phyloP scores from a whole-genome alignment of 2,113 vertebrate genomes.

The Larimichthys crocea region DNA sequence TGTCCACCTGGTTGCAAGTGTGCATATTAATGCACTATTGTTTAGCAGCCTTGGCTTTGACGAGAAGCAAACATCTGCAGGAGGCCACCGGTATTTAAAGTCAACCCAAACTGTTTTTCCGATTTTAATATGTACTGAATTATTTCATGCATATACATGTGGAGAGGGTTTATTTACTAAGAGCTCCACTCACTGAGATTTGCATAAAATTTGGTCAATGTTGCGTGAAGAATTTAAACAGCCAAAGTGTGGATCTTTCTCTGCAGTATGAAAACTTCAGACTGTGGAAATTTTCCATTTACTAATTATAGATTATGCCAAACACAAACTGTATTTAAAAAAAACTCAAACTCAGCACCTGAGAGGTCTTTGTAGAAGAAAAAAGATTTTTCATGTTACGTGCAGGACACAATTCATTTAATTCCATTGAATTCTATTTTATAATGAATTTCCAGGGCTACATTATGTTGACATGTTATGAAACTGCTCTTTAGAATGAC shows the following conservation, averaged over 20 bases:
- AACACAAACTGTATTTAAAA: background rate
- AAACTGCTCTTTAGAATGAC: too few species aligned
- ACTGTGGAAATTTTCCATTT: background rate
- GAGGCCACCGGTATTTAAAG: background rate
- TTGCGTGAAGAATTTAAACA: background rate
- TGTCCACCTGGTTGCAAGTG: too few species aligned
- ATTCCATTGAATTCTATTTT: too few species aligned
- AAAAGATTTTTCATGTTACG: too few species aligned
- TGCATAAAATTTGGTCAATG: background rate
- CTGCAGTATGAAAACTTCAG: background rate
- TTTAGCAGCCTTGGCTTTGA: too few species aligned
- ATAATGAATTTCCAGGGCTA: too few species aligned
- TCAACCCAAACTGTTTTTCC: background rate
- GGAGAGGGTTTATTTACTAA: background rate
- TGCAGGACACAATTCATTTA: too few species aligned
- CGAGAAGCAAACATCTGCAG: background rate
- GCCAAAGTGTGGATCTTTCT: background rate
- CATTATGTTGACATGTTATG: too few species aligned
- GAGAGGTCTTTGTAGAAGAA: background rate
- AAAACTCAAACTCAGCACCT: background rate
- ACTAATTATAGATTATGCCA: background rate
- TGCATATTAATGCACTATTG: too few species aligned
- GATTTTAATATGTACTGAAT: background rate
- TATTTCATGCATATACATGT: background rate
- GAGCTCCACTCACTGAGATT: background rate